Conservation (phyloP, 2,888 invertebrate species). For the Eugnorisma glareosa region DNA sequence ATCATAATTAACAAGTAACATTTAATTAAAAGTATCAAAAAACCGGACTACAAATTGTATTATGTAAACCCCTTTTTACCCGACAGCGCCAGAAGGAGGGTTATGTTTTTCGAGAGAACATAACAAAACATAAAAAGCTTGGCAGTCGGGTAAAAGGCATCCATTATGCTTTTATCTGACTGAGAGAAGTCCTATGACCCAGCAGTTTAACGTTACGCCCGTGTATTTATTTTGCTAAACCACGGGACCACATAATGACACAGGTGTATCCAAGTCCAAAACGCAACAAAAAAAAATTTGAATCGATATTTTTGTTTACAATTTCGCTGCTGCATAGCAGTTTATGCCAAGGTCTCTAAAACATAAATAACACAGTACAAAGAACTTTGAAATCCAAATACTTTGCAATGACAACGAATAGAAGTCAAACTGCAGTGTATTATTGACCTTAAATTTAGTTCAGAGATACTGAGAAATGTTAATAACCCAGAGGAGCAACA, state of each 20-base stretch:
- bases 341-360: conserved; percentile 22
- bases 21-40: no score
- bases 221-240: background rate
- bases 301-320: conserved; percentile 12
- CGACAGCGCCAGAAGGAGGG: no score
- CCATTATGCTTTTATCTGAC: background rate
- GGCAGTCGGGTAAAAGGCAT: no score
- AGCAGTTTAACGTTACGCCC: background rate
- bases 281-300: background rate
- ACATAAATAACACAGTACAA: conserved; percentile 30
- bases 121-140: no score
- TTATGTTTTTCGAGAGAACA: no score
- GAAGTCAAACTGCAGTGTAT: conserved; percentile 39
- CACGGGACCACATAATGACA: background rate
- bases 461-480: conserved; percentile 30
- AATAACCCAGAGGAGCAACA: conserved; percentile 26
- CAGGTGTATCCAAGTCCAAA: background rate
- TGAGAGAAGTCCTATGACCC: background rate
- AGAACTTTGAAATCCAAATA: conserved; percentile 38
- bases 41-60: no score
- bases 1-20: background rate
- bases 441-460: conserved; percentile 34
- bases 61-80: no score
- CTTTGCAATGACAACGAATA: conserved; percentile 44
- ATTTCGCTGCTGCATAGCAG: conserved; percentile 4